These are phyloP conservation scores for Cheilosia soror DNA, from an alignment of 2,888 invertebrate genomes.

Conservation along the genomic window DNA sequence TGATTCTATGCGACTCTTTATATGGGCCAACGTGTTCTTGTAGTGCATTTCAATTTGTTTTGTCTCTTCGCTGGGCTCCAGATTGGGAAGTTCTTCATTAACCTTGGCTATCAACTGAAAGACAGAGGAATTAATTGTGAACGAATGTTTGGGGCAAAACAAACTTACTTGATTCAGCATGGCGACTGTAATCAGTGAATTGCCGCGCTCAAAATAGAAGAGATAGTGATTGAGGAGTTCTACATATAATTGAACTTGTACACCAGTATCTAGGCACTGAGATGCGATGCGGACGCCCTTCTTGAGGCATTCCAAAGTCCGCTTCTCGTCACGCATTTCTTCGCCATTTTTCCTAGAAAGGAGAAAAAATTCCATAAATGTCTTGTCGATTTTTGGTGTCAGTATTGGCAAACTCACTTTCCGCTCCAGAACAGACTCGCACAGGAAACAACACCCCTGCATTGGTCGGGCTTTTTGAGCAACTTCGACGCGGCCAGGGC, in stretches of 20 bases:
- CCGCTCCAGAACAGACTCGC: conserved; percentile 99
- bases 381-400: not conserved
- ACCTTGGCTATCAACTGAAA: conserved; percentile 95
- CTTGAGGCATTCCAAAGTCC: conserved; percentile 97
- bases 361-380: not conserved
- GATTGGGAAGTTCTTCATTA: conserved; percentile 95
- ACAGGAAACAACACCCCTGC: conserved; percentile 95
- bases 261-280: conserved; percentile 98
- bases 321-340: conserved; percentile 94
- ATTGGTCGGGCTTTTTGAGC: conserved; percentile 99
- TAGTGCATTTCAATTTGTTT: conserved; percentile 98
- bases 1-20: conserved; percentile 87
- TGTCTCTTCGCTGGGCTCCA: conserved; percentile 97
- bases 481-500: conserved; percentile 97
- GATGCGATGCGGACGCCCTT: conserved; percentile 97
- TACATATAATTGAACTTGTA: conserved; percentile 97
- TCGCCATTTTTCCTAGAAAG: conserved; percentile 82
- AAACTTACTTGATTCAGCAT: conserved; percentile 85
- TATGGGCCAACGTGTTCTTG: conserved; percentile 93
- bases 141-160: not conserved
- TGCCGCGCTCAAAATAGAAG: conserved; percentile 95
- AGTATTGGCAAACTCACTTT: conserved; percentile 83
- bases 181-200: conserved; percentile 85
- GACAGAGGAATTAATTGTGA: conserved; percentile 48
- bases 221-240: conserved; percentile 97